Evolutionary conservation across 2,113 vertebrate species (phyloP).

Genomic region (Poeciliopsis occidentalis): DNA sequence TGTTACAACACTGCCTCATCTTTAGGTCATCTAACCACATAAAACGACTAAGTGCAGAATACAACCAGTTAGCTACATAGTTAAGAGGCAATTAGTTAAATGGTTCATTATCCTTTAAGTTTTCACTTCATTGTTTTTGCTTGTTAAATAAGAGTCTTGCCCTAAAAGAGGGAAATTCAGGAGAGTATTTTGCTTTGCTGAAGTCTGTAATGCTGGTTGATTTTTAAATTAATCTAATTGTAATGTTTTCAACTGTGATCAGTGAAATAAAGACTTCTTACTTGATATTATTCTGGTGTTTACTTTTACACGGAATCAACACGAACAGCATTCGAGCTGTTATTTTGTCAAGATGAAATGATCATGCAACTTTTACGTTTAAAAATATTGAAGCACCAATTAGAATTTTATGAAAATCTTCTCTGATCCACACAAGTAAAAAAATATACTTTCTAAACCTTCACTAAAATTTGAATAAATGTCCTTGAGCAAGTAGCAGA

Average conservation of each 20-base stretch:
- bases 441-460: too few relatives aligned
- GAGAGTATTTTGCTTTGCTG: not conserved
- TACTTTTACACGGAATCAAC: not conserved
- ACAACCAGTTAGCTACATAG: not conserved
- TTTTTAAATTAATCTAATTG: not conserved
- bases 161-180: not conserved
- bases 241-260: not conserved
- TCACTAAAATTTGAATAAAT: too few relatives aligned
- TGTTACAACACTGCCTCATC: conserved; percentile 10
- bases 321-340: not conserved
- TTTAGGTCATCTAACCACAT: conserved; percentile 37
- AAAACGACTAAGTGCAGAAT: not conserved
- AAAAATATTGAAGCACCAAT: not conserved
- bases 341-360: not conserved
- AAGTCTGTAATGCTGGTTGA: not conserved
- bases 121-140: conserved; percentile 1
- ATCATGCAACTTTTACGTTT: not conserved
- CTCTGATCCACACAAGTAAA: not conserved
- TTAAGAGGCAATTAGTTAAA: not conserved
- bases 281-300: not conserved
- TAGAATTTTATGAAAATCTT: not conserved
- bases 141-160: conserved; percentile 7
- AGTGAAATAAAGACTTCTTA: conserved; percentile 39
- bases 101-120: not conserved
- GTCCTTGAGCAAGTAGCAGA: too few relatives aligned